These are phyloP conservation scores for Anisognathus igniventris DNA, from an alignment of 2,797 vertebrate species.

Conservation along the genomic window DNA sequence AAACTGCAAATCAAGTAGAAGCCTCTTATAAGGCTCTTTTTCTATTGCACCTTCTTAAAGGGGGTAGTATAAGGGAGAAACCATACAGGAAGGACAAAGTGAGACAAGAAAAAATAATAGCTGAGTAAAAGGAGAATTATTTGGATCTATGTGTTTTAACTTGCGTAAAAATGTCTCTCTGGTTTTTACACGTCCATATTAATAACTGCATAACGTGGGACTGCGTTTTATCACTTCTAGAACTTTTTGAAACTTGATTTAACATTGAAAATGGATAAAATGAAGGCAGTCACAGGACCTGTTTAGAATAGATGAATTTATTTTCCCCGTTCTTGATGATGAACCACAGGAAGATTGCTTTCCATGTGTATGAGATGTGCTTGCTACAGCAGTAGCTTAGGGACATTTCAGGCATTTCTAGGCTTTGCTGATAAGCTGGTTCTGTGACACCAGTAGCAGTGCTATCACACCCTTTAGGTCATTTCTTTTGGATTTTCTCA, in stretches of 20 bases:
- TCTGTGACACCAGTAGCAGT: neutral
- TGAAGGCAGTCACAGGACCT: neutral
- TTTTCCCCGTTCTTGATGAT: neutral
- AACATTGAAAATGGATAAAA: neutral
- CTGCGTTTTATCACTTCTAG: neutral
- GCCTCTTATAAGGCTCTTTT: neutral
- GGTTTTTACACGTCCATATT: neutral
- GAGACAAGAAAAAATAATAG: neutral
- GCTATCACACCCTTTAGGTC: neutral
- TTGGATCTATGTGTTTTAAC: neutral
- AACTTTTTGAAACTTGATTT: neutral
- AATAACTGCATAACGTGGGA: neutral
- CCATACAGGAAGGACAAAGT: neutral
- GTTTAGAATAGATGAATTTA: neutral
- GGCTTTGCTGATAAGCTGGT: neutral
- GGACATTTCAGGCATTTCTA: neutral
- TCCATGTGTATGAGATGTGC: neutral
- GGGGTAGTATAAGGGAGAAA: neutral
- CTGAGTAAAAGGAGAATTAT: neutral
- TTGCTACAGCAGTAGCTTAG: neutral
- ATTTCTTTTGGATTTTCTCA: neutral
- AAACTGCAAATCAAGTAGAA: neutral
- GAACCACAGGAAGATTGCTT: neutral
- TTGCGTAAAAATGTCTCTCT: neutral
- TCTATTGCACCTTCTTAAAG: neutral